A percentile compares a stretch with the other conserved stretches of the same genome.
phyloP scores from a whole-genome alignment of 2,113 vertebrate genomes.

The Nycticebus coucang region DNA sequence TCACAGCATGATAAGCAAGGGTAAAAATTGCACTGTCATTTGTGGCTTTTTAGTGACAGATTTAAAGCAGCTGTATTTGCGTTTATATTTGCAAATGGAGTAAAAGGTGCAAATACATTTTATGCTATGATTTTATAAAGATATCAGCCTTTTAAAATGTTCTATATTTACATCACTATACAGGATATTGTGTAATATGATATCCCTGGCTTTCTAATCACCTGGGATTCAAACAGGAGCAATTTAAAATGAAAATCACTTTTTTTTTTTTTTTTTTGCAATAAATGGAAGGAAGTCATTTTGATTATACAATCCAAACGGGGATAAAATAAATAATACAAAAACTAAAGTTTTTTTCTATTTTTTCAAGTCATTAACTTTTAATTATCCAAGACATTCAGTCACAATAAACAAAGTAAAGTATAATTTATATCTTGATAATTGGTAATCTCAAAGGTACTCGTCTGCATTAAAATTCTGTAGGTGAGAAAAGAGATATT shows the following conservation, averaged over 20 bases:
- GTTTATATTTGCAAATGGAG: constrained; percentile 21
- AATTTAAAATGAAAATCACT: not conserved
- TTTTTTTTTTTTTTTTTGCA: not conserved
- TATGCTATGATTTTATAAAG: not conserved
- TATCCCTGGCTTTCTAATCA: not conserved
- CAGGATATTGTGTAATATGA: too few relatives aligned
- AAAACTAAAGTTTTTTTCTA: not conserved
- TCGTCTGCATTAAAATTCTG: not conserved
- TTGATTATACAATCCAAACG: not conserved
- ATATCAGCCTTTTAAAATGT: not conserved
- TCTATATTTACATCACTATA: not conserved
- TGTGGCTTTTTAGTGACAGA: not conserved
- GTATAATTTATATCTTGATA: not conserved
- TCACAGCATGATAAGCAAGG: not conserved
- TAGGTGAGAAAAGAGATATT: not conserved
- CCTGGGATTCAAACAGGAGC: not conserved
- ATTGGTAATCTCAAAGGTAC: not conserved
- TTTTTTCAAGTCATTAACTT: constrained; percentile 32
- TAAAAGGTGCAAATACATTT: not conserved
- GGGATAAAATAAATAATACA: not conserved
- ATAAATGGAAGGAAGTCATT: not conserved
- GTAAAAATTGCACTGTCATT: not conserved
- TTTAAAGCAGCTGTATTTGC: not conserved
- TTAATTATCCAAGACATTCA: constrained; percentile 47
- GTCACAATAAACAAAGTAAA: not conserved